Conservation (phyloP, 1,140 invertebrate species). For the Cyclina sinensis region DNA sequence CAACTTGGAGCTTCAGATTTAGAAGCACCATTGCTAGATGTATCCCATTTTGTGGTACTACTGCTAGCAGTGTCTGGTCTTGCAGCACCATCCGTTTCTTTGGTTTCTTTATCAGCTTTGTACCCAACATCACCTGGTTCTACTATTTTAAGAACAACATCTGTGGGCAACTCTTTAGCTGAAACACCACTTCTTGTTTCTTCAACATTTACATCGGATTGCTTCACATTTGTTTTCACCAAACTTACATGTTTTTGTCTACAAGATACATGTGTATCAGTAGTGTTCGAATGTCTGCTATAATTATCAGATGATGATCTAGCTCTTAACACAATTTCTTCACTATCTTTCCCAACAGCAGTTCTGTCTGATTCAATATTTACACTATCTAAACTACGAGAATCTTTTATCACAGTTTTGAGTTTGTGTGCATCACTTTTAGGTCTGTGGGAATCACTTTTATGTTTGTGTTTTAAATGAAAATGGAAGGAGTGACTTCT, state of each 20-base stretch:
- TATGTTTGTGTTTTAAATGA: constrained; percentile 23
- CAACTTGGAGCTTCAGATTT: neutral
- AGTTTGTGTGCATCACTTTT: neutral
- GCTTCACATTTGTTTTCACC: neutral
- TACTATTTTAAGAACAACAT: constrained; percentile 32
- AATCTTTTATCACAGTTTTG: constrained; percentile 11
- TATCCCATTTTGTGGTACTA: neutral
- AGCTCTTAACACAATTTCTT: neutral
- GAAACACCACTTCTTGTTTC: neutral
- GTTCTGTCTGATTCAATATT: neutral
- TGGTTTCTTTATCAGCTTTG: neutral
- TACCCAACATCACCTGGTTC: constrained; percentile 10
- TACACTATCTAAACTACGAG: neutral
- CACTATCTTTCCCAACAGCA: neutral
- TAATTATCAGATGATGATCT: neutral
- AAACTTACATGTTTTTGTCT: neutral
- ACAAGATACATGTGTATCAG: neutral
- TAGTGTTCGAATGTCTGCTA: neutral
- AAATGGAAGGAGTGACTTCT: constrained; percentile 41
- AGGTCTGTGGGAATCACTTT: constrained; percentile 33
- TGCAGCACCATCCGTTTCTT: neutral
- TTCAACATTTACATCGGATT: neutral
- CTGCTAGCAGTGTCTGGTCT: too few species aligned
- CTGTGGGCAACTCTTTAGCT: neutral
- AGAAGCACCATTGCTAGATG: neutral